Base-by-base conservation (phyloP, 2,888 invertebrate species). In the Stegana nigrithorax region DNA sequence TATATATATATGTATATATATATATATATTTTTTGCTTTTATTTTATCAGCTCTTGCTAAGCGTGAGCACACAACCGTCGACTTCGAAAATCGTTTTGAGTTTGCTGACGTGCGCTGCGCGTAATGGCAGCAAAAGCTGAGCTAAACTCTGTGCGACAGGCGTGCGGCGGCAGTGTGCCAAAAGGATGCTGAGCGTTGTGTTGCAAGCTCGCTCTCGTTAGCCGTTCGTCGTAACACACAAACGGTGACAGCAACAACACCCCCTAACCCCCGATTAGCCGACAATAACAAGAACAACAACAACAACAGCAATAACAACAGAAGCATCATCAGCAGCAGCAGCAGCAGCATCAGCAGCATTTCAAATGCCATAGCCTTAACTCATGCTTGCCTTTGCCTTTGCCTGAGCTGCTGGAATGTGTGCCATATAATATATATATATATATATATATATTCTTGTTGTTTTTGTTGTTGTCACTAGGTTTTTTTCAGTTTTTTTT, bases 81-180 rank as follows among this genome's bases (percentile, higher is more conserved):
- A 78, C 84, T 81, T 81, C 78, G 83, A 83, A 83, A 81, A 81
- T 84, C 83, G 83, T 80, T 82, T 82, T 80, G 81, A 83, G 79
- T 83, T 81, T 81, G 80, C 67, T 66, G 66, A 62, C 63, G 60
- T 66, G 63, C 62, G 62, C 56, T 60, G 32, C 47, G 59, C 56
- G 5, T 25, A 32, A 32, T 29, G 12, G 44, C 42, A 59, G 62
- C 44, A 53, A 62, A 62, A 59, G 47, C 59, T 50, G 60, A 65
- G 66, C 62, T 62, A 27, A 53, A 21, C 19, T 23, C 14, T 17
- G 14, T 29, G 50, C 42, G 39, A 44, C 47, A 42, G 21, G 39
- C 47, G 58, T 63, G 59, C 67, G 57, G 64, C 42, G 51, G 23
- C 69, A 62, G 58, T 12, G 29, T 36, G 29, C 39, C 21, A 45